Evolutionary conservation across 2,113 vertebrate species (phyloP).

Genomic region (Helogale parvula): DNA sequence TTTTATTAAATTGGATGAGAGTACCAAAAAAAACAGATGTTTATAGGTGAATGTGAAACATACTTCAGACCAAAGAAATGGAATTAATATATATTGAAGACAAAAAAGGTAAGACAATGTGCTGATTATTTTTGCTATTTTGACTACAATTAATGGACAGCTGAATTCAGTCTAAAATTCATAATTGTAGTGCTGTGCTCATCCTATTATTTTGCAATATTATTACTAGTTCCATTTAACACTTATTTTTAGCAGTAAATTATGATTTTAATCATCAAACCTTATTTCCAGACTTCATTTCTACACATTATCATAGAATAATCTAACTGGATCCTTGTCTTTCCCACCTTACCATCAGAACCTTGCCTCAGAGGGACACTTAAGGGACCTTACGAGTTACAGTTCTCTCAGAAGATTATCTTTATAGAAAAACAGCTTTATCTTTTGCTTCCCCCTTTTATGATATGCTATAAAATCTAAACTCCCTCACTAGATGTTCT

Average conservation of each 20-base stretch:
- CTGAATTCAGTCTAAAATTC: background rate
- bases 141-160: background rate
- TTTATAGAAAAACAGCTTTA: background rate
- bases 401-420: background rate
- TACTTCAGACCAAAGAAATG: background rate
- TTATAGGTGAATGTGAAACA: background rate
- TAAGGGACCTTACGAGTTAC: background rate
- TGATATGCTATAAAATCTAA: constrained; percentile 27
- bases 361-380: background rate
- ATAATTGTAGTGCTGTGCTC: background rate
- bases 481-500: background rate
- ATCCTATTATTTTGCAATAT: background rate
- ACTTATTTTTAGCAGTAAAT: background rate
- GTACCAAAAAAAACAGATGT: background rate
- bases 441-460: background rate
- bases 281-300: constrained; percentile 15
- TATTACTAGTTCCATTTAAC: background rate
- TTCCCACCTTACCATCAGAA: background rate
- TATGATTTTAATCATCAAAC: background rate
- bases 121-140: background rate
- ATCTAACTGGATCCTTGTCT: background rate
- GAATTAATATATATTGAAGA: background rate
- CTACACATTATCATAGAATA: background rate
- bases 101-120: background rate
- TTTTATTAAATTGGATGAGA: background rate